A percentile compares a stretch with the other conserved stretches of the same genome.
phyloP scores from a whole-genome alignment of 2,797 vertebrate genomes.

The Brotogeris chrysoptera region DNA sequence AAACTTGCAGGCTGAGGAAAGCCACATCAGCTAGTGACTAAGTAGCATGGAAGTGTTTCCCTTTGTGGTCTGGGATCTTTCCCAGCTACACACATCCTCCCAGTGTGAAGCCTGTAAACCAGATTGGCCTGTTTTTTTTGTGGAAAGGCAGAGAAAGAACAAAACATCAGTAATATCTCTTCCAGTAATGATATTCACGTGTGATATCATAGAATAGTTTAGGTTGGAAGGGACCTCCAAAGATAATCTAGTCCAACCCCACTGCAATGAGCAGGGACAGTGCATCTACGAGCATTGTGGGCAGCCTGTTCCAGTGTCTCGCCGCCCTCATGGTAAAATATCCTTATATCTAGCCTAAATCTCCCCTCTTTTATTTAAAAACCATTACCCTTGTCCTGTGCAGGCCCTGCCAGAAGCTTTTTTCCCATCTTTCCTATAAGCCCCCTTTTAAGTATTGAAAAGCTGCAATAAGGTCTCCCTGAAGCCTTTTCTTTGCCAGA shows the following conservation, averaged over 20 bases:
- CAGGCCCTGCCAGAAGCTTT: background rate
- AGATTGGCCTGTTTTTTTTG: background rate
- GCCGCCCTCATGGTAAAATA: background rate
- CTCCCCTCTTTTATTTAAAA: background rate
- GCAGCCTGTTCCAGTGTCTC: background rate
- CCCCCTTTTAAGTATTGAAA: background rate
- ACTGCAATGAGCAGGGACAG: background rate
- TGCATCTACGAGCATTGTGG: background rate
- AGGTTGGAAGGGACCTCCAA: background rate
- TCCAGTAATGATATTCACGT: background rate
- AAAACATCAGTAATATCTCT: background rate
- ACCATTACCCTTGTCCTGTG: background rate
- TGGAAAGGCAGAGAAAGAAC: background rate
- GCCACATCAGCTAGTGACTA: background rate
- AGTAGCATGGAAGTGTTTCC: background rate
- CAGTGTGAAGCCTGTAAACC: background rate
- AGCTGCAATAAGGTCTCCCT: background rate
- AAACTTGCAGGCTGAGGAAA: background rate
- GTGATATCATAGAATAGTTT: background rate
- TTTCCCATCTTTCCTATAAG: background rate
- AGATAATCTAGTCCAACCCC: background rate
- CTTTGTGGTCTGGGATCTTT: background rate
- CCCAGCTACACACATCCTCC: background rate
- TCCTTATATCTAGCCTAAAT: background rate
- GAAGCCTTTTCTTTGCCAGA: background rate